A percentile compares a stretch with the other conserved stretches of the same genome.
These are phyloP conservation scores for Diorhabda elongata DNA, from an alignment of 1,140 invertebrate genomes.

Conservation along the genomic window DNA sequence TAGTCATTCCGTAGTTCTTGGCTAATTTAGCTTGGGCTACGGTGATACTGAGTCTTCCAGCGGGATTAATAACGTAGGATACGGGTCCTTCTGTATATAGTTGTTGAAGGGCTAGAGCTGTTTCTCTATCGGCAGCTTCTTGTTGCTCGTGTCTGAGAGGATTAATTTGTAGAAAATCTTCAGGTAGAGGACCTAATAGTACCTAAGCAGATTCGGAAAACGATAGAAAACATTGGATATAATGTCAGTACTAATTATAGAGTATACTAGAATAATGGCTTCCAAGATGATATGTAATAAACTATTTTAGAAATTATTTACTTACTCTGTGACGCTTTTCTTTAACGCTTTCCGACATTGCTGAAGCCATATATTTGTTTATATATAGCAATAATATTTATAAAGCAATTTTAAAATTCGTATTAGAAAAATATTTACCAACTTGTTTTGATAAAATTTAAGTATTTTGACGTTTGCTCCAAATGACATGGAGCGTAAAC, in stretches of 20 bases:
- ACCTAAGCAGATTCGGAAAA: slow-evolving; percentile 49
- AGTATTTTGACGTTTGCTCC: no score
- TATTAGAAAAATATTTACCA: neutral
- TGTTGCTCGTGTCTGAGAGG: slow-evolving; percentile 57
- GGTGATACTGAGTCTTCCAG: slow-evolving; percentile 75
- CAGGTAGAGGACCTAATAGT: slow-evolving; percentile 73
- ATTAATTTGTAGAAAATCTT: slow-evolving; percentile 72
- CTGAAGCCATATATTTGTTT: slow-evolving; percentile 41
- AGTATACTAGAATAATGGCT: no score
- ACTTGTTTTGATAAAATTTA: neutral
- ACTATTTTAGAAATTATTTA: neutral
- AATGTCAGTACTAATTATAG: no score
- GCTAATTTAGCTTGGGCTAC: slow-evolving; percentile 84
- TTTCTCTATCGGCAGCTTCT: slow-evolving; percentile 72
- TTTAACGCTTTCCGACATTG: slow-evolving; percentile 41
- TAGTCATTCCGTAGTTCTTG: slow-evolving; percentile 94
- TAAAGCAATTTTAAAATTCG: neutral
- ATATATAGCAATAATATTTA: slow-evolving; percentile 12
- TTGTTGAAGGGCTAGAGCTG: slow-evolving; percentile 76
- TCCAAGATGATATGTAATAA: no score
- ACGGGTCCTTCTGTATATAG: slow-evolving; percentile 54
- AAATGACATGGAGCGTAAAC: no score
- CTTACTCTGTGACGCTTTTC: slow-evolving; percentile 41
- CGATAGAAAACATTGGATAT: no score
- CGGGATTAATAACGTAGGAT: slow-evolving; percentile 50